Conservation (phyloP, 2,797 vertebrate species). For the Notoglanidium macrostoma region DNA sequence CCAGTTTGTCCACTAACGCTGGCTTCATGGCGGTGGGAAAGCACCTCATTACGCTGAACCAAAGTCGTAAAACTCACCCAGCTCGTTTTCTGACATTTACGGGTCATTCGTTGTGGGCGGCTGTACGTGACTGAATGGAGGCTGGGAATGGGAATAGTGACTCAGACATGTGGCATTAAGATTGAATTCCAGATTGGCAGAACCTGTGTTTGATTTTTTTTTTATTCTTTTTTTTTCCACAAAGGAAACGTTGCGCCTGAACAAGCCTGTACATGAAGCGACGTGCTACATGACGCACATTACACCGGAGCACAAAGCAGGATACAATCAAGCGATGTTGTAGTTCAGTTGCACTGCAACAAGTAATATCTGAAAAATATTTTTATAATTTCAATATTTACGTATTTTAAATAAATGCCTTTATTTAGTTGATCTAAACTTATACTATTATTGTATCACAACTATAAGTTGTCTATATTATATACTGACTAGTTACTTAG, state of each 20-base stretch:
- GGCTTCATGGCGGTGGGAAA: too few species aligned
- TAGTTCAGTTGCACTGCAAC: not conserved
- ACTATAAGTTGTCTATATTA: not conserved
- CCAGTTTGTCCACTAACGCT: not conserved
- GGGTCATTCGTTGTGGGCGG: not conserved
- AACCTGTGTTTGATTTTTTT: not conserved
- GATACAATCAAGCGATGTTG: not conserved
- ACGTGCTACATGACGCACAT: not conserved
- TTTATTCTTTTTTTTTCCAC: not conserved
- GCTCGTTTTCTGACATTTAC: conserved; percentile 15
- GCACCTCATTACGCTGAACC: not conserved
- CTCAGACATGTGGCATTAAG: conserved; percentile 25
- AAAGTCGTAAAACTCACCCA: not conserved
- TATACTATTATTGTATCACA: not conserved
- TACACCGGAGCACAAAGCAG: not conserved
- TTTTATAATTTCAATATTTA: too few species aligned
- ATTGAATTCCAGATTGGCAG: conserved; percentile 20
- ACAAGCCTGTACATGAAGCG: not conserved
- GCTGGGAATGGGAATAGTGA: conserved; percentile 18
- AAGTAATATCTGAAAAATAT: not conserved
- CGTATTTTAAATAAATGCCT: not conserved
- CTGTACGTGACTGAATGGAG: not conserved
- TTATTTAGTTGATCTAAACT: not conserved
- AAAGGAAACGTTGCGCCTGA: not conserved
- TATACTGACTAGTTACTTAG: not conserved